Base-by-base conservation (phyloP, 2,113 vertebrate species). In the Hippocampus mohnikei region DNA sequence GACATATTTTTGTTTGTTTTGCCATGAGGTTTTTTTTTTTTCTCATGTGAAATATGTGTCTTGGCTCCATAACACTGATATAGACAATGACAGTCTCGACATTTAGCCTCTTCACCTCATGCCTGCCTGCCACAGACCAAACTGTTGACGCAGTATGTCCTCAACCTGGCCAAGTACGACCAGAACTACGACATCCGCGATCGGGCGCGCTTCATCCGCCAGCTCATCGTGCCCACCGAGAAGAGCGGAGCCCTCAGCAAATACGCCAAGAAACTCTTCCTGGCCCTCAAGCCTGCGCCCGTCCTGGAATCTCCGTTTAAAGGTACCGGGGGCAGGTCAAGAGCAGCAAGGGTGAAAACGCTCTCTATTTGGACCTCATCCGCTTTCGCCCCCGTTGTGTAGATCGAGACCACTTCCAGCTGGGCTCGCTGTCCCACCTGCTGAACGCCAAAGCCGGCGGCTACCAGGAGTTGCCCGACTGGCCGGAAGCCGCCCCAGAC, bases 151-250 rank as follows among this genome's bases (percentile, higher is more conserved):
- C 97, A 98, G 89, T 99, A 99, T 0, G 96, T 99, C 42, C 93
- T 99, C 87, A 99, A 98, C 78, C 81, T 99, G 92, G 96, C 97
- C 79, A 99, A 98, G 85, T 99, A 99, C 0, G 97, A 99, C 88
- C 97, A 99, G 90, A 99, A 99, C 87, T 99, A 99, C 0, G 97
- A 99, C 81, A 99, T 99, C 84, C 94, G 97, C 0, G 97, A 99
- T 71, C 92, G 97, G 3, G 97, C 97, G 0, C 94, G 97, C 68
- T 99, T 99, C 85, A 98, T 98, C 52, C 94, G 97, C 60, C 97
- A 99, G 91, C 96, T 99, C 67, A 96, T 99, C 0, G 96, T 98
- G n/a, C 97, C 97, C 67, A 95, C 94, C 0, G 97, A 98, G 84
- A 98, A 98, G 89, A 95, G 96, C 0, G 96, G 96, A 0, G 93